Evolutionary conservation across 2,888 invertebrate genomes (phyloP).

Genomic region (Himalopsyche japonica): DNA sequence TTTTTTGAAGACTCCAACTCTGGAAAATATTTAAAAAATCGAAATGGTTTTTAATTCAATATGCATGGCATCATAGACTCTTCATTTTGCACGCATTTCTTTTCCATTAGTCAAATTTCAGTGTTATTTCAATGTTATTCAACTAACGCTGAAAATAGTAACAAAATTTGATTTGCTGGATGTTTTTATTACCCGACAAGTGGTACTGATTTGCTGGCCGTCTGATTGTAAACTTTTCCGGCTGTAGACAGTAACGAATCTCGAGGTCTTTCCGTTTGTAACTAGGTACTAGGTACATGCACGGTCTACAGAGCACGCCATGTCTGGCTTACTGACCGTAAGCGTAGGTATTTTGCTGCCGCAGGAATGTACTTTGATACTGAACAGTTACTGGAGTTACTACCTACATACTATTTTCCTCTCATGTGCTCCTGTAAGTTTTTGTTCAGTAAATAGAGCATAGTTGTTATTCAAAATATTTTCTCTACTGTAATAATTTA

Average conservation of each 20-base stretch:
- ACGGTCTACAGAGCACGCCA: constrained; percentile 24
- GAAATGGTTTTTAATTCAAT: no score
- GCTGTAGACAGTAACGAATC: background rate
- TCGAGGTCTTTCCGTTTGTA: background rate
- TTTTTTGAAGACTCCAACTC: no score
- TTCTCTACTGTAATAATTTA: no score
- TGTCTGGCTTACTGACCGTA: constrained; percentile 32
- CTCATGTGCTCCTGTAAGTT: background rate
- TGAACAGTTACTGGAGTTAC: background rate
- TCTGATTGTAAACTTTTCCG: background rate
- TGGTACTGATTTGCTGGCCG: background rate
- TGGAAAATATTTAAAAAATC: no score
- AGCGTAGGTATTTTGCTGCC: background rate
- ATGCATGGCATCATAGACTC: no score
- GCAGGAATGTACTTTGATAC: background rate
- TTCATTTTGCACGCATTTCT: no score
- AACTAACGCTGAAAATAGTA: no score
- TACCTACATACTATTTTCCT: background rate
- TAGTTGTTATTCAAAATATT: no score
- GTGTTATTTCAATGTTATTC: no score
- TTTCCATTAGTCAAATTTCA: no score
- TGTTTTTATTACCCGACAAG: background rate
- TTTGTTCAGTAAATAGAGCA: background rate
- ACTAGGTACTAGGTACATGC: background rate
- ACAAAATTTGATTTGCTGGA: no score